Percentiles rank a stretch among this genome's conserved stretches.
Conservation (phyloP, 2,797 vertebrate genomes). For the Paguma larvata region DNA sequence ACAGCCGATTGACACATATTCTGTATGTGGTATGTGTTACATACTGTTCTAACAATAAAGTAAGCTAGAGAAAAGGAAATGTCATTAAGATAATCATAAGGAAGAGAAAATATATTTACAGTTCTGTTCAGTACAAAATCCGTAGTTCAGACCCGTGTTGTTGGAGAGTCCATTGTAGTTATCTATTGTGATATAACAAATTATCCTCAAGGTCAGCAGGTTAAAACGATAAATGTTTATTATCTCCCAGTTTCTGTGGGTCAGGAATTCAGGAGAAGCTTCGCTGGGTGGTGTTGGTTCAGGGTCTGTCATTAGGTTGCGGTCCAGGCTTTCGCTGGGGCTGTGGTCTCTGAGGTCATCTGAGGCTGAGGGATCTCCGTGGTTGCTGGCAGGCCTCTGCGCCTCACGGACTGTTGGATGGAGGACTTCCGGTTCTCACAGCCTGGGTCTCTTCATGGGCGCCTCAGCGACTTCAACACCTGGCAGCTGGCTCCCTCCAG, state of each 20-base stretch:
- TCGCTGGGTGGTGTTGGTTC: background rate
- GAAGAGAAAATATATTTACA: background rate
- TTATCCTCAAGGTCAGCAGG: background rate
- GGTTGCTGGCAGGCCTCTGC: background rate
- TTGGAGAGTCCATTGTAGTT: background rate
- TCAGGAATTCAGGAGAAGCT: background rate
- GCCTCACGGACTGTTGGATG: background rate
- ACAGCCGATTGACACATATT: background rate
- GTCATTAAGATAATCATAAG: background rate
- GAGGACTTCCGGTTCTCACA: background rate
- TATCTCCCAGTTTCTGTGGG: background rate
- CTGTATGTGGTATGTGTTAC: background rate
- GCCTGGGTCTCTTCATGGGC: background rate
- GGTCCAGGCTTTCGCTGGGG: background rate
- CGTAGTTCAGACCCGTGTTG: background rate
- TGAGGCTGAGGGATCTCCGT: rapidly evolving
- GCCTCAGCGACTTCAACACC: background rate
- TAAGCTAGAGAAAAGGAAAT: background rate
- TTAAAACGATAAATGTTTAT: background rate
- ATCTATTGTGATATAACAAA: background rate
- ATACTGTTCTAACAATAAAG: background rate
- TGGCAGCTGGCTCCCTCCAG: background rate
- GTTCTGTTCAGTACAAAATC: background rate
- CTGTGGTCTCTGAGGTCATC: background rate
- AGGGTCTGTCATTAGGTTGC: background rate